Percentiles rank a stretch among this genome's conserved stretches.
Evolutionary conservation across 1,140 invertebrate species (phyloP).

Genomic region (Hylyphantes graminicola): DNA sequence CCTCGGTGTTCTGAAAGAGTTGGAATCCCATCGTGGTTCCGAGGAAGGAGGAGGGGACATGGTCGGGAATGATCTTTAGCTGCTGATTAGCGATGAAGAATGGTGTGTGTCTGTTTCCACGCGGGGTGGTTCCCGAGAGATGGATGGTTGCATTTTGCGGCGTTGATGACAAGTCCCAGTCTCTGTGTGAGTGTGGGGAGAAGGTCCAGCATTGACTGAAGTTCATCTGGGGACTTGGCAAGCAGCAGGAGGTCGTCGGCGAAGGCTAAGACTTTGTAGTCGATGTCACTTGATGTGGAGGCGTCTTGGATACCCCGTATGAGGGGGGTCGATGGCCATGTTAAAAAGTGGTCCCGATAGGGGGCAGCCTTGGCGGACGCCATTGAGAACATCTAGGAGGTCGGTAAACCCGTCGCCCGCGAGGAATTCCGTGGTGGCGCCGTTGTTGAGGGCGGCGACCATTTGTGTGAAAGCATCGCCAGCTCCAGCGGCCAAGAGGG

Average conservation of each 20-base stretch:
- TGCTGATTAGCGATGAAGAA: neutral
- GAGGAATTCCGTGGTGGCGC: no score
- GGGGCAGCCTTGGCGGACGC: neutral
- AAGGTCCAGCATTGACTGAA: neutral
- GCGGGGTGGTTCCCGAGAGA: neutral
- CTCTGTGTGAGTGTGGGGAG: neutral
- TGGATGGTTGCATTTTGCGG: neutral
- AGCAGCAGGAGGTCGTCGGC: no score
- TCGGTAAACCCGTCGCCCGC: no score
- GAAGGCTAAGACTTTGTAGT: no score
- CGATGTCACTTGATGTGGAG: no score
- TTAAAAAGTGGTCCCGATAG: neutral
- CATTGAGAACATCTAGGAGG: no score
- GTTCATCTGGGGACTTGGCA: no score
- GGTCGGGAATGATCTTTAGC: neutral
- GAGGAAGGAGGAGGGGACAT: neutral
- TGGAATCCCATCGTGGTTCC: neutral
- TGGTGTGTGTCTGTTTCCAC: neutral
- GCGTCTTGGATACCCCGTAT: no score
- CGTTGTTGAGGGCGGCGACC: no score
- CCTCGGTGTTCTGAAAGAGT: no score
- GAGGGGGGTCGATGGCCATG: no score
- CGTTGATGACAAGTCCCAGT: neutral
- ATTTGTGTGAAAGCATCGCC: neutral
- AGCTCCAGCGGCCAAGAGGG: neutral